Percentiles rank a stretch among this genome's conserved stretches.
phyloP scores from a whole-genome alignment of 2,113 vertebrate genomes.

The Marcusenius ussheri region DNA sequence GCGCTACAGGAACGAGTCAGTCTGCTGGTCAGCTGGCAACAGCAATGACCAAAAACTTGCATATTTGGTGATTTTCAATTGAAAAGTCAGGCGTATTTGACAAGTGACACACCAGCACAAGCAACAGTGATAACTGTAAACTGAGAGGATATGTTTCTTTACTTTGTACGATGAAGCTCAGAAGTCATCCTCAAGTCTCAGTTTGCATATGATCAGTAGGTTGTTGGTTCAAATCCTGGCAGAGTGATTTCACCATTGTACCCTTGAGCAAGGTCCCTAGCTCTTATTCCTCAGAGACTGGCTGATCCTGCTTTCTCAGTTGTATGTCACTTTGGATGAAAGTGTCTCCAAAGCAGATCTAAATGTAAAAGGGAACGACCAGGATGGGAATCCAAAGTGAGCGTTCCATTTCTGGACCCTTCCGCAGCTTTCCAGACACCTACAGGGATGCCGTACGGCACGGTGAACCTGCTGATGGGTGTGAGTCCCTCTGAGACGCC shows the following conservation, averaged over 20 bases:
- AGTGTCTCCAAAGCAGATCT: not conserved
- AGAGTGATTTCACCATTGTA: not conserved
- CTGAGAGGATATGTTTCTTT: not conserved
- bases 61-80: not conserved
- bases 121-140: not conserved
- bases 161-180: not conserved
- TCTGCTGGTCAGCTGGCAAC: not conserved
- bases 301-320: not conserved
- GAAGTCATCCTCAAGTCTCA: not conserved
- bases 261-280: not conserved
- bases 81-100: not conserved
- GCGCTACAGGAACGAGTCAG: too few relatives aligned
- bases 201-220: not conserved
- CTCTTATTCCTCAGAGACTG: not conserved
- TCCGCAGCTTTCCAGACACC: conserved; percentile 85
- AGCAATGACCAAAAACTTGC: not conserved
- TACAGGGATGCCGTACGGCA: conserved; percentile 93
- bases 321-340: not conserved
- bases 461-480: conserved; percentile 83
- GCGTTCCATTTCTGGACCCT: not conserved
- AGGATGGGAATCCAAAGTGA: not conserved
- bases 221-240: not conserved
- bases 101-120: not conserved
- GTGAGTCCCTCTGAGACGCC: conserved; percentile 87
- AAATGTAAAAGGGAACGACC: not conserved